Conservation (phyloP, 2,888 invertebrate species). For the Xanthorhoe spadicearia region DNA sequence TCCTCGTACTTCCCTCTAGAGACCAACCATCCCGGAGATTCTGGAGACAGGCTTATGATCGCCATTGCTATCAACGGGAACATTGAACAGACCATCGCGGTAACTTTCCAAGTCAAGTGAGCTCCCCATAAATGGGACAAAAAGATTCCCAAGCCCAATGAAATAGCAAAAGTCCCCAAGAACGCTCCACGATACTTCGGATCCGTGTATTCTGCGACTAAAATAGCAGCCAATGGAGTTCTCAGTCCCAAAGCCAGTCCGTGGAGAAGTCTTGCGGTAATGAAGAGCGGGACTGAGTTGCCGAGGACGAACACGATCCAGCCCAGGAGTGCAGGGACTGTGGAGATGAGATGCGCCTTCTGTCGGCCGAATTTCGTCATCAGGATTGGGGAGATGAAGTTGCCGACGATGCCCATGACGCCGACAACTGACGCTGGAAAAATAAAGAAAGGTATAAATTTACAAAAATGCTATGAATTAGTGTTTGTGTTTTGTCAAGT, state of each 20-base stretch:
- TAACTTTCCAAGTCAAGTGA: constrained; percentile 84
- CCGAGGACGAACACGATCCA: constrained; percentile 76
- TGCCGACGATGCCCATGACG: constrained; percentile 78
- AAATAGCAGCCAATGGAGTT: constrained; percentile 81
- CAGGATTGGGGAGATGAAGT: constrained; percentile 78
- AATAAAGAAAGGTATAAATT: not conserved
- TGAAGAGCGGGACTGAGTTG: constrained; percentile 71
- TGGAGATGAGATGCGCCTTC: constrained; percentile 80
- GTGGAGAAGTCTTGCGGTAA: constrained; percentile 72
- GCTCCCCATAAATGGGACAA: constrained; percentile 87
- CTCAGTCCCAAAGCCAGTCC: constrained; percentile 83
- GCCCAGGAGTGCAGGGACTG: constrained; percentile 79
- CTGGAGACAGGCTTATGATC: constrained; percentile 82
- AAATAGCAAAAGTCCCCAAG: constrained; percentile 86
- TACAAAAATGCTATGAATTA: too few relatives aligned
- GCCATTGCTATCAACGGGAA: constrained; percentile 80
- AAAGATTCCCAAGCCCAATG: constrained; percentile 86
- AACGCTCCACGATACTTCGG: constrained; percentile 87
- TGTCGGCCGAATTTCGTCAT: constrained; percentile 86
- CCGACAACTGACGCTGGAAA: constrained; percentile 78
- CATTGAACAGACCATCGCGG: constrained; percentile 81
- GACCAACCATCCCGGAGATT: constrained; percentile 88
- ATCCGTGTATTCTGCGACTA: constrained; percentile 85
- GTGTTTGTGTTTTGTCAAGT: too few relatives aligned
- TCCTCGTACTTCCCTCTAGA: constrained; percentile 84